Evolutionary conservation across 2,113 vertebrate species (phyloP), one percentile per base, ranked within the genome.

Genomic region (Phylloscopus whistleri): DNA sequence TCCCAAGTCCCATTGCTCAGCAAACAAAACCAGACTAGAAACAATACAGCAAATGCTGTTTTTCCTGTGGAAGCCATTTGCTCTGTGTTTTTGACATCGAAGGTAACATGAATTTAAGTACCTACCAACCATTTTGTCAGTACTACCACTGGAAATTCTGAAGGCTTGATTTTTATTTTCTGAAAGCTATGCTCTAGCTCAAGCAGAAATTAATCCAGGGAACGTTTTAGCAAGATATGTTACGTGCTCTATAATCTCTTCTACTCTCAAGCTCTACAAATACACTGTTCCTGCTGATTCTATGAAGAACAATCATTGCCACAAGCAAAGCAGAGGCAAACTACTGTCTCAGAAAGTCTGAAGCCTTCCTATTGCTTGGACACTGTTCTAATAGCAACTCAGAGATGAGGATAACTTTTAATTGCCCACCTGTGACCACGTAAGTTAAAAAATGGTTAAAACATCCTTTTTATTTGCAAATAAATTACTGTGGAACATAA

Each of bases 161-260:
- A 28, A 84, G 75, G 28, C 26, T 80, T 31, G 11, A 9, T 6
- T 37, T 49, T 76, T 63, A 41, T n/a, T 31, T 13, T 3, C 30
- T 30, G 41, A 69, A 92, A 82, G 23, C 58, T 68, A 60, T 3
- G 4, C 41, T 79, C 14, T 59, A 81, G 53, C 51, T 90, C 31
- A 84, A 81, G 46, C 26, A 81, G 59, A 41, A 88, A 76, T 80
- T 76, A 83, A 94, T 28, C 58, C 59, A 76, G 27, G 19, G 5
- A 83, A 76, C 2, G 0, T 49, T 52, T 27, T 58, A 16, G n/a
- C 3, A 4, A 62, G 41, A 56, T 37, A 10, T 1, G 1, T 41
- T 60, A 93, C 62, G 18, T 21, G 28, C 39, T 74, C 63, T 21
- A 63, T 58, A 67, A 55, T 35, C 41, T 89, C 68, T 81, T 78